Conservation (phyloP, 2,113 vertebrate genomes). For the Psittacula cyanocephala region DNA sequence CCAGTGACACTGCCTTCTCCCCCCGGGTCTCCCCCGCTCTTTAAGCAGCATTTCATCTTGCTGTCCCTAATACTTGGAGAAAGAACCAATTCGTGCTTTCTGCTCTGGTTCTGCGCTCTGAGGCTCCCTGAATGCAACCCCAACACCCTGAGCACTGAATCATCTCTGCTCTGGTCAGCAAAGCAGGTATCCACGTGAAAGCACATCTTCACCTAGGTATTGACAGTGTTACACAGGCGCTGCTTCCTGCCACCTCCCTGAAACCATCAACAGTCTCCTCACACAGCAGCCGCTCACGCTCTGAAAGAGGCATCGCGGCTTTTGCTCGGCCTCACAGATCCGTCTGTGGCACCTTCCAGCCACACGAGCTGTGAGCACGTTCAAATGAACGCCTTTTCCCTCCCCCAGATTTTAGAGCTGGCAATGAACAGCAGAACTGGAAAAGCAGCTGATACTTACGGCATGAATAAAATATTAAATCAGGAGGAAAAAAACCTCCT, state of each 20-base stretch:
- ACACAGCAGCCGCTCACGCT: neutral
- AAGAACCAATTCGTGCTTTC: neutral
- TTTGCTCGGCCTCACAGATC: neutral
- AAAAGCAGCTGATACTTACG: neutral
- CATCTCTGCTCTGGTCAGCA: neutral
- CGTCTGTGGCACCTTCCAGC: neutral
- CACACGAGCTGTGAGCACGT: neutral
- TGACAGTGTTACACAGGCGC: neutral
- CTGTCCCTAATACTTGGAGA: neutral
- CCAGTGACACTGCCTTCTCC: neutral
- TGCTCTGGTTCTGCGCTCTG: fast-evolving
- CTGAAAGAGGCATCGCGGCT: neutral
- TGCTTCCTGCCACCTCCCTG: neutral
- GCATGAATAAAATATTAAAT: neutral
- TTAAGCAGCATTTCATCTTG: neutral
- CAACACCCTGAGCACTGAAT: neutral
- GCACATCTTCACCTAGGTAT: neutral
- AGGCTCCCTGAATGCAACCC: neutral
- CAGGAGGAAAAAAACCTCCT: neutral
- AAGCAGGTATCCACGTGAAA: neutral
- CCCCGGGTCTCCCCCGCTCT: neutral
- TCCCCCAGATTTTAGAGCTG: neutral
- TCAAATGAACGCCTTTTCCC: neutral
- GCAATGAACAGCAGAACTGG: neutral
- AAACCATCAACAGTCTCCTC: neutral